phyloP scores from a whole-genome alignment of 2,888 invertebrate species.

The Brachyopa scutellaris region DNA sequence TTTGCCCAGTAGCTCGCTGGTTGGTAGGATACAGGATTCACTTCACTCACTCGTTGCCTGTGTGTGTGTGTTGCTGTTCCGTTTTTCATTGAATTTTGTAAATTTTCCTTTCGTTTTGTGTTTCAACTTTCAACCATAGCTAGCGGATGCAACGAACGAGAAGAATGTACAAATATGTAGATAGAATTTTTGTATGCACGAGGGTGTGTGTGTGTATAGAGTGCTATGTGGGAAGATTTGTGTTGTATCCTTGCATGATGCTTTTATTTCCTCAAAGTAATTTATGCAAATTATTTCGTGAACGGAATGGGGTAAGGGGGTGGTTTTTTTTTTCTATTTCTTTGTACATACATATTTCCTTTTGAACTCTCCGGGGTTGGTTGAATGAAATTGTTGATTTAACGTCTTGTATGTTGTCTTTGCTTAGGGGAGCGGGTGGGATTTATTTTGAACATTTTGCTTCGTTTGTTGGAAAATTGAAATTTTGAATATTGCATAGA shows the following conservation, averaged over 20 bases:
- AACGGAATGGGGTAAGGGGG: background rate
- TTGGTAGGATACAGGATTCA: no score
- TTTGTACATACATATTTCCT: background rate
- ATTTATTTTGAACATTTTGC: no score
- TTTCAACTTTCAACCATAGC: background rate
- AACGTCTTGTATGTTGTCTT: constrained; percentile 39
- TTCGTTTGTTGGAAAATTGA: no score
- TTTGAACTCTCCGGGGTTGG: constrained; percentile 15
- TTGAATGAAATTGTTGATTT: constrained; percentile 42
- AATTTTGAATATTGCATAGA: constrained; percentile 10
- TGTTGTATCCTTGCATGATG: constrained; percentile 42
- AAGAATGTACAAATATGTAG: constrained; percentile 4
- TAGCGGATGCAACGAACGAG: constrained; percentile 37
- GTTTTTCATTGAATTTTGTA: constrained; percentile 18
- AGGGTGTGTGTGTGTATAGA: background rate
- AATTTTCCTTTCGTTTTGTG: constrained; percentile 22
- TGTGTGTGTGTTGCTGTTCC: no score
- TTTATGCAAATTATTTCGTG: constrained; percentile 49
- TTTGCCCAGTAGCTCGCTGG: constrained; percentile 35
- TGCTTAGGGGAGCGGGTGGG: background rate
- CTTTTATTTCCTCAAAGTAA: constrained; percentile 44
- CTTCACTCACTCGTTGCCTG: background rate
- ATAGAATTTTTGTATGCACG: background rate
- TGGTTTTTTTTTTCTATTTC: background rate
- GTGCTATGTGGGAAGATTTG: constrained; percentile 21